Evolutionary conservation across 2,888 invertebrate genomes (phyloP).

Genomic region (Brachypalpus laphriformis): DNA sequence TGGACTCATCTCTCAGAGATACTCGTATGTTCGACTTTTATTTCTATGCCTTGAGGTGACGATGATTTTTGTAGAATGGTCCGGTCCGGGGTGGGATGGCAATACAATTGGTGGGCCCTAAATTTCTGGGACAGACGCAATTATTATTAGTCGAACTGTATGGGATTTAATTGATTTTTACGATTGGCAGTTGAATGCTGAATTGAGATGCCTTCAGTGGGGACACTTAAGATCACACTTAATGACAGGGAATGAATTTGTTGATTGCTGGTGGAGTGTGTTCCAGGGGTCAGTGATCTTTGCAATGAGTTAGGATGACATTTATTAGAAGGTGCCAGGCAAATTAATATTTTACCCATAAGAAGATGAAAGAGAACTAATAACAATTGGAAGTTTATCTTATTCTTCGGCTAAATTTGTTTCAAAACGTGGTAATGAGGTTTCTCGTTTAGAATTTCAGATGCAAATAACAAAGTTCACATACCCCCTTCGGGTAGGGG

Average conservation of each 20-base stretch:
- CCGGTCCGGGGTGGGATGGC: background rate
- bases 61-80: conserved; percentile 62
- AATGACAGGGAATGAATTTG: background rate
- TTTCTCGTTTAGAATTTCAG: no score
- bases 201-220: conserved; percentile 10
- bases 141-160: conserved; percentile 26
- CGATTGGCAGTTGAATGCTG: conserved; percentile 41
- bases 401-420: no score
- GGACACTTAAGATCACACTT: background rate
- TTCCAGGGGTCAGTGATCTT: background rate
- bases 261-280: background rate
- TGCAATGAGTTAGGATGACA: background rate
- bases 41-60: conserved; percentile 57
- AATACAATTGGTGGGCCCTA: background rate
- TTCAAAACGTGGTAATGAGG: no score
- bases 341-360: no score
- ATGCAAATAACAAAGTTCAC: no score
- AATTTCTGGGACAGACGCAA: conserved; percentile 3
- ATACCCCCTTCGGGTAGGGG: no score
- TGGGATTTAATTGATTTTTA: conserved; percentile 61
- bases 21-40: conserved; percentile 57
- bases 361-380: no score
- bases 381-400: no score
- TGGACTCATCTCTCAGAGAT: conserved; percentile 58
- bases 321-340: background rate